Conservation (phyloP, 2,797 vertebrate species). For the Furcifer pardalis region DNA sequence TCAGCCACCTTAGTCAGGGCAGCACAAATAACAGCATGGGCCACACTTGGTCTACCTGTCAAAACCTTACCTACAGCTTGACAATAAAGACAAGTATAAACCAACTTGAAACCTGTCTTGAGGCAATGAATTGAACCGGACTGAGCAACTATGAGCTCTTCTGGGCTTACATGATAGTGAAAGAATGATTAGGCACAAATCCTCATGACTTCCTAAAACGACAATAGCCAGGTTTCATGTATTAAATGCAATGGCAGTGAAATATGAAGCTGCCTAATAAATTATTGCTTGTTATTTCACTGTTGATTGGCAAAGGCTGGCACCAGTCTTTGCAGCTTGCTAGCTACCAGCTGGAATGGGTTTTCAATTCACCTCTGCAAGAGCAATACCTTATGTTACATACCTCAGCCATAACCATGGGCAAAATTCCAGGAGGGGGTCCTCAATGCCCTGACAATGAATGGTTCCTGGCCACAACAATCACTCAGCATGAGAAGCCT, state of each 20-base stretch:
- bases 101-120: background rate
- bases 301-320: background rate
- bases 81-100: background rate
- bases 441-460: too few relatives aligned
- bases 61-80: background rate
- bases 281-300: background rate
- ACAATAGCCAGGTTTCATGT: background rate
- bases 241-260: background rate
- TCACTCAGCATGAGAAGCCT: background rate
- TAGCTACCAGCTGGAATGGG: background rate
- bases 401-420: too few relatives aligned
- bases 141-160: background rate
- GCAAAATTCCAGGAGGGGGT: too few relatives aligned
- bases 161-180: background rate
- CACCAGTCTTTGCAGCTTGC: background rate
- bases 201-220: background rate
- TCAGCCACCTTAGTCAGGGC: slow-evolving; percentile 2
- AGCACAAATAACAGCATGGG: background rate
- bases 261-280: background rate
- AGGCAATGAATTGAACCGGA: background rate
- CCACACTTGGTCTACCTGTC: background rate
- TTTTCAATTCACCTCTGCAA: background rate
- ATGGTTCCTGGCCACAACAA: too few relatives aligned
- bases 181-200: background rate
- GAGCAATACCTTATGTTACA: background rate